Conservation (phyloP, 2,888 invertebrate genomes). For the Coleophora deauratella region DNA sequence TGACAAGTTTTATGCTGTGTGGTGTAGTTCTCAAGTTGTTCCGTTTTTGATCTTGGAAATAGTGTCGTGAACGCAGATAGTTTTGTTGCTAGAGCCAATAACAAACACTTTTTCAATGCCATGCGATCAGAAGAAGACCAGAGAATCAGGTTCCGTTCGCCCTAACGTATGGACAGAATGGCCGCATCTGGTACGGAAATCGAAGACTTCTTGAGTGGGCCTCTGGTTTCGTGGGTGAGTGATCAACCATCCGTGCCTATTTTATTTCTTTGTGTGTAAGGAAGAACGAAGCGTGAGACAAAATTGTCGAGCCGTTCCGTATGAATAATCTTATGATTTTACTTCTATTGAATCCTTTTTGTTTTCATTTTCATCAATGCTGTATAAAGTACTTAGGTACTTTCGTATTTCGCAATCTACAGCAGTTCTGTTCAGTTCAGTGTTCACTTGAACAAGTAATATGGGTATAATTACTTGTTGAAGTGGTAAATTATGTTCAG, state of each 20-base stretch:
- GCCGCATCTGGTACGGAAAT: conserved; percentile 81
- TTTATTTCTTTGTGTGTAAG: conserved; percentile 40
- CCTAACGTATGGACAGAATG: conserved; percentile 65
- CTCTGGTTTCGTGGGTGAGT: conserved; percentile 90
- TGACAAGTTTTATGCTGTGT: no score
- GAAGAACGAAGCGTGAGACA: conserved; percentile 49
- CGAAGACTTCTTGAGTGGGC: conserved; percentile 88
- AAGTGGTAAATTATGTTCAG: not conserved
- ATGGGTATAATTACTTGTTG: no score
- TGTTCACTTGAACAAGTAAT: no score
- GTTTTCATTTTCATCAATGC: no score
- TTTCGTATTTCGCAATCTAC: no score
- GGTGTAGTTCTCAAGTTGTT: no score
- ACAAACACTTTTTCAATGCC: conserved; percentile 34
- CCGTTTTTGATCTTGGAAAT: conserved; percentile 23
- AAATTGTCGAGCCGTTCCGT: conserved; percentile 42
- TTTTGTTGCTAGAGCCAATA: conserved; percentile 30
- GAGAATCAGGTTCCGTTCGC: conserved; percentile 44
- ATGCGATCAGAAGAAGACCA: conserved; percentile 45
- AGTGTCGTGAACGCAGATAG: conserved; percentile 35
- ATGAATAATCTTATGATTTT: conserved; percentile 30
- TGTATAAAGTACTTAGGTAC: no score
- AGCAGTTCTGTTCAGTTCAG: no score
- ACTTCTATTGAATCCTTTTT: conserved; percentile 4
- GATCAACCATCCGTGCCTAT: conserved; percentile 53